A percentile compares a stretch with the other conserved stretches of the same genome.
phyloP scores from a whole-genome alignment of 2,888 invertebrate genomes.

The Torymus texanus region DNA sequence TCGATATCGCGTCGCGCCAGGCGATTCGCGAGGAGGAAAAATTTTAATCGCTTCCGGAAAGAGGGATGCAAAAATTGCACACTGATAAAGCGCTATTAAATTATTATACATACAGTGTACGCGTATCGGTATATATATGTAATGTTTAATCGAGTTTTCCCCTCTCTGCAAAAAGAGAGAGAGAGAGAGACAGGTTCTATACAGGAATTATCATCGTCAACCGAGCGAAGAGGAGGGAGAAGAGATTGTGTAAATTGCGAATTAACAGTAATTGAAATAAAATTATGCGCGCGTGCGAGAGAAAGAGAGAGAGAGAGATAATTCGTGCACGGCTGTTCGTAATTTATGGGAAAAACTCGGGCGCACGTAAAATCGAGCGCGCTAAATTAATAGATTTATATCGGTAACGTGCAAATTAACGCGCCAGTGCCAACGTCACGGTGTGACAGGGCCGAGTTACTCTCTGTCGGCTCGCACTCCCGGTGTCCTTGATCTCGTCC shows the following conservation, averaged over 20 bases:
- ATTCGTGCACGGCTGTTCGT: too few relatives aligned
- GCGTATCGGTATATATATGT: too few relatives aligned
- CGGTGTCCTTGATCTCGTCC: constrained; percentile 26
- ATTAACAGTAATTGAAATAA: constrained; percentile 16
- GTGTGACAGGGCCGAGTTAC: too few relatives aligned
- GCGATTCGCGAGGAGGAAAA: too few relatives aligned
- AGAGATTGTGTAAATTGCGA: background rate
- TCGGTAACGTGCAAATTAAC: background rate
- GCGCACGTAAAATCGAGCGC: too few relatives aligned
- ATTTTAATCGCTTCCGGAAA: too few relatives aligned
- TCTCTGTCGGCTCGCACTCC: background rate
- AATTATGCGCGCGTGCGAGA: background rate
- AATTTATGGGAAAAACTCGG: too few relatives aligned
- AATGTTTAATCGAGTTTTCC: background rate
- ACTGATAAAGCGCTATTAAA: background rate
- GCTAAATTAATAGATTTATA: constrained; percentile 25
- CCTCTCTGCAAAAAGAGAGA: background rate
- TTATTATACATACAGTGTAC: background rate
- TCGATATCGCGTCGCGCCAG: too few relatives aligned
- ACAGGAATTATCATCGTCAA: background rate
- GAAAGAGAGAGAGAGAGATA: background rate
- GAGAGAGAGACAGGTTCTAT: background rate
- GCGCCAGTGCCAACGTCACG: too few relatives aligned
- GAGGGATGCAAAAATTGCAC: too few relatives aligned
- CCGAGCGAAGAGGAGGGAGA: too few relatives aligned